Percentiles rank a stretch among this genome's conserved stretches.
These are phyloP conservation scores for Fissipunctia ypsillon DNA, from an alignment of 2,888 invertebrate species.

Conservation along the genomic window DNA sequence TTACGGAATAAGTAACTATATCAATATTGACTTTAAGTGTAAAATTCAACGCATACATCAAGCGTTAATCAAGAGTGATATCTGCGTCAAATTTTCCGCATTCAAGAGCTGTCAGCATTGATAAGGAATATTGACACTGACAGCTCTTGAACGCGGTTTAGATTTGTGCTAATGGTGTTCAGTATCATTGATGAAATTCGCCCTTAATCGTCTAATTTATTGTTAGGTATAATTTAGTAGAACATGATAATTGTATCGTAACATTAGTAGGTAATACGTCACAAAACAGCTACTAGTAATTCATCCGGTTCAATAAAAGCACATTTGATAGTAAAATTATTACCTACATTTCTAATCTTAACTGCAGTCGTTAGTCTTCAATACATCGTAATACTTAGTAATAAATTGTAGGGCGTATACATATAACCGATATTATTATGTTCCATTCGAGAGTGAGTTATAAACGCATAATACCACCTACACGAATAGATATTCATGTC, in stretches of 20 bases:
- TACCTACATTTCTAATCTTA: conserved; percentile 12
- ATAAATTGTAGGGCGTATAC: neutral
- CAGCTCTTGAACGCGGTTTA: neutral
- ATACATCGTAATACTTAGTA: neutral
- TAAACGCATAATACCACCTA: neutral
- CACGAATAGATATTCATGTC: neutral
- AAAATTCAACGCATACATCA: too few relatives aligned
- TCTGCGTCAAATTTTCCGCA: too few relatives aligned
- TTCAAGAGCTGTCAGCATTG: neutral
- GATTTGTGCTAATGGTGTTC: neutral
- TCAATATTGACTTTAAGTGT: too few relatives aligned
- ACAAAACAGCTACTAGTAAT: neutral
- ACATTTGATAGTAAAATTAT: conserved; percentile 4
- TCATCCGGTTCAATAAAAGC: conserved; percentile 1
- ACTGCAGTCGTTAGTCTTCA: conserved; percentile 13
- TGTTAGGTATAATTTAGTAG: neutral
- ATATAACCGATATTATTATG: neutral
- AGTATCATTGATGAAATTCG: neutral
- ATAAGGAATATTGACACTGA: neutral
- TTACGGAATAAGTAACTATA: too few relatives aligned
- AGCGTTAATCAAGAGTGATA: too few relatives aligned
- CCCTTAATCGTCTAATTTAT: neutral
- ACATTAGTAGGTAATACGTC: neutral
- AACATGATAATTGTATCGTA: neutral
- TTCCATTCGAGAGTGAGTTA: neutral